Evolutionary conservation across 2,888 invertebrate species (phyloP).

Genomic region (Drosophila parthenogenetica): DNA sequence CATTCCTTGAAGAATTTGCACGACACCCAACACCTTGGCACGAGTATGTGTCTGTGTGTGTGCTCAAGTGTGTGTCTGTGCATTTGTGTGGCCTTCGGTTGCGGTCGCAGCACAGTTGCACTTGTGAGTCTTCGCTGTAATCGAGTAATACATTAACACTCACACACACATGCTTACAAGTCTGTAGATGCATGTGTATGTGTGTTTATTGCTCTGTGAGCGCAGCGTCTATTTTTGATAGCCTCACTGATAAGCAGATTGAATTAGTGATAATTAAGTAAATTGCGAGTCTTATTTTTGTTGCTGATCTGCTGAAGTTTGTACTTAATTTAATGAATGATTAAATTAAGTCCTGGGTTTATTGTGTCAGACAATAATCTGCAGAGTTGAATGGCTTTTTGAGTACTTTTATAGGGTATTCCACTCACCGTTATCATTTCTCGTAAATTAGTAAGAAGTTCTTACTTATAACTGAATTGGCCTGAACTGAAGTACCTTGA

Average conservation of each 20-base stretch:
- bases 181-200: background rate
- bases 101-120: slow-evolving; percentile 59
- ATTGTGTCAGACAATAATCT: too few species aligned
- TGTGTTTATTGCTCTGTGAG: background rate
- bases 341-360: background rate
- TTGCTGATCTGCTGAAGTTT: slow-evolving; percentile 54
- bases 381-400: background rate
- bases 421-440: too few species aligned
- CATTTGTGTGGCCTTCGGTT: slow-evolving; percentile 58
- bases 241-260: slow-evolving; percentile 38
- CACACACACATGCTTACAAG: background rate
- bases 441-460: too few species aligned
- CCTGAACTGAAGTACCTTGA: too few species aligned
- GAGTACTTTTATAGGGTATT: too few species aligned
- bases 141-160: slow-evolving; percentile 34
- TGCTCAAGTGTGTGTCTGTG: background rate
- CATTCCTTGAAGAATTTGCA: slow-evolving; percentile 53
- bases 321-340: slow-evolving; percentile 16
- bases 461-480: too few species aligned
- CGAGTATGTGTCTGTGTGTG: background rate
- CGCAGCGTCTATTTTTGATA: slow-evolving; percentile 16
- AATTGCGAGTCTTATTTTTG: slow-evolving; percentile 12
- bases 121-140: slow-evolving; percentile 67
- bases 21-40: slow-evolving; percentile 38
- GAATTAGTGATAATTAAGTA: slow-evolving; percentile 23